phyloP scores from a whole-genome alignment of 2,888 invertebrate genomes.

The Crepidodera aurea region DNA sequence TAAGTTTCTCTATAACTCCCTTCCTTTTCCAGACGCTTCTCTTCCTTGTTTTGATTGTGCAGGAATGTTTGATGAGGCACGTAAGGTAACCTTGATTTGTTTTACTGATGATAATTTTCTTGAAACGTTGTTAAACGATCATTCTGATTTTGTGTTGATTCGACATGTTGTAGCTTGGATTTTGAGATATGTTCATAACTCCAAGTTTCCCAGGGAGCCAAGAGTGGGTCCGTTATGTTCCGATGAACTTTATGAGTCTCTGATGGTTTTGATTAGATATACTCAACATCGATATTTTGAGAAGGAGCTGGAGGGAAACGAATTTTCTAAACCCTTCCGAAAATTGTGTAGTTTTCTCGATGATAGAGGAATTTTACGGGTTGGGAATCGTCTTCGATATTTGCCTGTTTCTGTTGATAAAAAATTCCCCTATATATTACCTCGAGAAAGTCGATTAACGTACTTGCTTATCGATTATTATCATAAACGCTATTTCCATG shows the following conservation, averaged over 20 bases:
- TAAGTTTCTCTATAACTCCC: not conserved
- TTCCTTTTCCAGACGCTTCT: not conserved
- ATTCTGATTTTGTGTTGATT: not conserved
- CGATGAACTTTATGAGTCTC: not conserved
- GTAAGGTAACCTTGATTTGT: not conserved
- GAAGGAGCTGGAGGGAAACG: not conserved
- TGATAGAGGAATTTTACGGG: constrained; percentile 20
- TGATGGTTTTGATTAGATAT: not conserved
- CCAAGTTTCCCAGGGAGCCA: too few species aligned
- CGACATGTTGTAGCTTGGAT: not conserved
- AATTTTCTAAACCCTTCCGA: constrained; percentile 5
- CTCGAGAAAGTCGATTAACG: constrained; percentile 3
- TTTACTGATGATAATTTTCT: too few species aligned
- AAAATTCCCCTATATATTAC: constrained; percentile 30
- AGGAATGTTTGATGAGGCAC: not conserved
- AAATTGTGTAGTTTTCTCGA: constrained; percentile 16
- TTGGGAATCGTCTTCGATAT: constrained; percentile 34
- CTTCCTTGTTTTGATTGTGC: not conserved
- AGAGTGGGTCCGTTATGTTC: too few species aligned
- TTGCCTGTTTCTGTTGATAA: constrained; percentile 23
- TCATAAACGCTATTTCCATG: constrained; percentile 5
- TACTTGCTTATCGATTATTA: constrained; percentile 1
- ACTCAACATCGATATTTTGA: not conserved
- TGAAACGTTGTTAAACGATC: not conserved
- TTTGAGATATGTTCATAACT: not conserved